Evolutionary conservation across 2,113 vertebrate species (phyloP).

Genomic region (Coryphaenoides rupestris): DNA sequence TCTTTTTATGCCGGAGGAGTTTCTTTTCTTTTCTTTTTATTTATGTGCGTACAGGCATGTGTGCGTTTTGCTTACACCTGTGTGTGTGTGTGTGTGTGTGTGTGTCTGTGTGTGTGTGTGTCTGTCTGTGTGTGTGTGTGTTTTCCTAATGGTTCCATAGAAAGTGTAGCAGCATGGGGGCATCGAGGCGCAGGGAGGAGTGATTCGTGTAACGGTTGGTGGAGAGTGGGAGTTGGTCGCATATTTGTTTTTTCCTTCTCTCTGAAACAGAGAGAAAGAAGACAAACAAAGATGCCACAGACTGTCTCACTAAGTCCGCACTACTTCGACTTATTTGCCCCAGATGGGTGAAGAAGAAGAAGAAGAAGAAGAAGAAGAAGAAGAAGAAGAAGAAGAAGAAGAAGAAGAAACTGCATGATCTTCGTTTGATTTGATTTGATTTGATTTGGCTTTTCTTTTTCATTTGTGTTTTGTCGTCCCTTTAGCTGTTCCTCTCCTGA

Average conservation of each 20-base stretch:
- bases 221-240: constrained; percentile 61
- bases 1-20: no score
- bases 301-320: constrained; percentile 28
- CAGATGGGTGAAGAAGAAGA: no score
- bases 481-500: neutral
- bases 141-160: constrained; percentile 10
- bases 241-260: constrained; percentile 45
- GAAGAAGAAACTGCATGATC: constrained; percentile 32
- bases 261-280: constrained; percentile 36
- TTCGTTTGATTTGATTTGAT: no score
- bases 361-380: no score
- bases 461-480: no score
- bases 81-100: neutral
- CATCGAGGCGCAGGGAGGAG: neutral
- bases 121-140: no score
- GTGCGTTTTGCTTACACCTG: no score
- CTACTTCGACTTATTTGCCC: neutral
- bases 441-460: no score
- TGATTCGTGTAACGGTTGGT: constrained; percentile 52
- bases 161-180: constrained; percentile 29
- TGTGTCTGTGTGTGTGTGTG: neutral
- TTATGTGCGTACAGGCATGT: no score
- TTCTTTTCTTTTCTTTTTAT: no score
- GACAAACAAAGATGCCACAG: constrained; percentile 7
- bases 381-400: no score